A percentile compares a stretch with the other conserved stretches of the same genome.
These are phyloP conservation scores for Labeo rohita DNA, from an alignment of 2,113 vertebrate genomes.

Conservation along the genomic window DNA sequence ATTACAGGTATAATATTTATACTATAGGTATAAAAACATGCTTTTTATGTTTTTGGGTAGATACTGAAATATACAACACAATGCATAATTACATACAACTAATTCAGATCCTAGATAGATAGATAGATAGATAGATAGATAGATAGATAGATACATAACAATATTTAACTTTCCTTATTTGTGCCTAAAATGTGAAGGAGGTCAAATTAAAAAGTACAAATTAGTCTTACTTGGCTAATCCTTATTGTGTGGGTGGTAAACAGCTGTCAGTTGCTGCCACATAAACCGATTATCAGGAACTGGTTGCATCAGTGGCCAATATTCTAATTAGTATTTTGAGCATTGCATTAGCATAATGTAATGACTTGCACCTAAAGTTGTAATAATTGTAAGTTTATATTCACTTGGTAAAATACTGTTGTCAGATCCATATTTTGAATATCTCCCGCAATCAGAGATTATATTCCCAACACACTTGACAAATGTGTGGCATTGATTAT, in stretches of 20 bases:
- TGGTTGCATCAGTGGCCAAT: background rate
- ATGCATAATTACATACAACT: background rate
- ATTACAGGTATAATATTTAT: background rate
- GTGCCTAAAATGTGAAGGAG: too few species aligned
- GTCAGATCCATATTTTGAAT: too few species aligned
- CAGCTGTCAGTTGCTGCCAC: constrained; percentile 38
- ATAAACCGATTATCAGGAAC: constrained; percentile 25
- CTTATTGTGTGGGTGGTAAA: background rate
- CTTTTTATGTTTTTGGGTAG: background rate
- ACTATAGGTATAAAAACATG: background rate
- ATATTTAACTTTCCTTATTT: too few species aligned
- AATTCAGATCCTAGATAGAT: background rate
- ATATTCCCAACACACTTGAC: too few species aligned
- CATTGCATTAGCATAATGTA: constrained; percentile 5
- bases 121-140: background rate
- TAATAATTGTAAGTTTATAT: background rate
- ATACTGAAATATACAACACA: background rate
- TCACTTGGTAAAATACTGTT: background rate
- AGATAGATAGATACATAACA: too few species aligned
- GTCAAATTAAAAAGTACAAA: background rate
- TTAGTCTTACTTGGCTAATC: background rate
- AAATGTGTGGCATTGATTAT: too few species aligned
- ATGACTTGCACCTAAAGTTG: background rate
- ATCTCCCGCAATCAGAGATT: too few species aligned
- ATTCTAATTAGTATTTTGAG: constrained; percentile 34